A percentile compares a stretch with the other conserved stretches of the same genome.
Evolutionary conservation across 2,113 vertebrate species (phyloP).

Genomic region (Cephalophus harveyi): DNA sequence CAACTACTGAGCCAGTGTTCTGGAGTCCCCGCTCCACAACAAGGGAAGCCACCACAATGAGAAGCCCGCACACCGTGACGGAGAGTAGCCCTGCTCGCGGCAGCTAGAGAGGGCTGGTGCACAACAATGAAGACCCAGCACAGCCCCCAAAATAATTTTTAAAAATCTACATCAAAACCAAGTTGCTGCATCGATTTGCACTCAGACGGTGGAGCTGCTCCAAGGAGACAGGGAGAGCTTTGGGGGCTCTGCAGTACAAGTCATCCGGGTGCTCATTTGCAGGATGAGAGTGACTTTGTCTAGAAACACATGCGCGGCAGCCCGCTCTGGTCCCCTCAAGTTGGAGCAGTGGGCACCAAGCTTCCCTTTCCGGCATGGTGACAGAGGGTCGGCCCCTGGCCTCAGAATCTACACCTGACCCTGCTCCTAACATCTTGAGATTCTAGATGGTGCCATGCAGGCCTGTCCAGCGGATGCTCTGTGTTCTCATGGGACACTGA

Average conservation of each 20-base stretch:
- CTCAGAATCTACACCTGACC: neutral
- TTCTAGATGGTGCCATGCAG: neutral
- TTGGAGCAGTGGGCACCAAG: neutral
- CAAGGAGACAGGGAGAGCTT: neutral
- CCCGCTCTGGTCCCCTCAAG: neutral
- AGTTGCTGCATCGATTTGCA: neutral
- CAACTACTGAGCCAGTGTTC: neutral
- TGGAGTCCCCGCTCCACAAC: neutral
- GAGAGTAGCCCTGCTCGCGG: accelerated
- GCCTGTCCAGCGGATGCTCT: accelerated
- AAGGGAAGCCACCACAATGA: neutral
- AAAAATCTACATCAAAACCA: neutral
- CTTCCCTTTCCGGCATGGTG: neutral
- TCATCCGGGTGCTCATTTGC: accelerated
- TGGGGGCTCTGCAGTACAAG: accelerated
- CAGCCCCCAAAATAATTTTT: neutral
- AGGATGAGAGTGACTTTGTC: neutral
- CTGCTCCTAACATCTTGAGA: neutral
- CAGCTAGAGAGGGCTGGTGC: neutral
- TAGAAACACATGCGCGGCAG: accelerated
- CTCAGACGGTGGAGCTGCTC: accelerated
- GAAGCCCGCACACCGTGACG: accelerated
- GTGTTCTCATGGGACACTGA: neutral
- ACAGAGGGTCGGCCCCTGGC: no score
- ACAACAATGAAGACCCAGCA: neutral